Evolutionary conservation across 1,140 invertebrate species (phyloP), one percentile per base, ranked within the genome.

Genomic region (Bathynomus jamesi): DNA sequence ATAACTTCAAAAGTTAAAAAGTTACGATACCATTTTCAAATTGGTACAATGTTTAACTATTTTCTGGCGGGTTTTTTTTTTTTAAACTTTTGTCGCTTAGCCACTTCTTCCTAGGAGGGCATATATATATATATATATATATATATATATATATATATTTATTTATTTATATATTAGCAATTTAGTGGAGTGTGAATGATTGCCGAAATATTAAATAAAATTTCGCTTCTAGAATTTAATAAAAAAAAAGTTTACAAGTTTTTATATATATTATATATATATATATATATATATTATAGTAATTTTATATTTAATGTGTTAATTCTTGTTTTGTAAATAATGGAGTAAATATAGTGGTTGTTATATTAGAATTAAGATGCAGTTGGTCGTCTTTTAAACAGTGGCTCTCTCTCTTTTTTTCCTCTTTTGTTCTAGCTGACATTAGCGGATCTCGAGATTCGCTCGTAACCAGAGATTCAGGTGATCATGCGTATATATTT

Each of bases 381-480:
- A 11, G 7, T 63, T 11, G 7, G n/a, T 28, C 61, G 61, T 11
- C 61, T 7, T 24, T 63, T 63, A 63, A 24, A 5, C 61, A 28
- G 7, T 63, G 21, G n/a, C 7, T 5, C 21, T 5, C 7, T 27
- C n/a, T n/a, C n/a, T 8, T 28, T n/a, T 8, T 8, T 7, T 63
- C 61, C 7, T n/a, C 30, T 25, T 67, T 32, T 65, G 24, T 5
- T 46, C 83, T 86, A 89, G 88, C 88, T 81, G 88, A 90, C 84
- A 86, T 89, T 81, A 89, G 88, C 85, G 89, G 88, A 81, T 90
- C 89, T 74, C 87, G 88, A 84, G 89, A 90, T 83, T 90, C 89
- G 76, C 84, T 90, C 80, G 88, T 87, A 81, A 89, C 88, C 74
- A 87, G 89, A 82, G 89, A 90, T 84, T 88, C 89, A 88, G 89